Evolutionary conservation across 1,140 invertebrate genomes (phyloP).

Genomic region (Trichoplusia ni): DNA sequence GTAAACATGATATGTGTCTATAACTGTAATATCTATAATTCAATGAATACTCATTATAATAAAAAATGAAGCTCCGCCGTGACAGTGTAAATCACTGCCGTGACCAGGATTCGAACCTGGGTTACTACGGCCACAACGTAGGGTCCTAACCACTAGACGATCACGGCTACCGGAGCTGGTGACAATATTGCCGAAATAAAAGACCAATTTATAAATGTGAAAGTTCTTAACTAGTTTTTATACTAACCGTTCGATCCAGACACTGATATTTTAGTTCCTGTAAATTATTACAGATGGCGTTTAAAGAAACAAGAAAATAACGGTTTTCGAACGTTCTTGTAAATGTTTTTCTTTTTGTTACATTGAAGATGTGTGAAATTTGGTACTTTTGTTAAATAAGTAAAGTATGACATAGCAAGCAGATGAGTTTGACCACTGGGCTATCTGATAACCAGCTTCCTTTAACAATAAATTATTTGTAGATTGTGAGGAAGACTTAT

Average conservation of each 20-base stretch:
- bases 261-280: neutral
- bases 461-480: no score
- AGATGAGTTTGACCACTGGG: no score
- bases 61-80: conserved; percentile 66
- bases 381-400: no score
- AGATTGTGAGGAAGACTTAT: no score
- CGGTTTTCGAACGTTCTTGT: no score
- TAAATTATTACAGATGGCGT: conserved; percentile 22
- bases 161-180: conserved; percentile 71
- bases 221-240: conserved; percentile 4
- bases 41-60: no score
- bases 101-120: conserved; percentile 80
- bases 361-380: no score
- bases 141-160: conserved; percentile 76
- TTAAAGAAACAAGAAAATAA: neutral
- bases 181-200: conserved; percentile 85
- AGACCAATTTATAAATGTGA: neutral
- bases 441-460: no score
- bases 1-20: no score
- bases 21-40: no score
- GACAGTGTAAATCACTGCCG: conserved; percentile 74
- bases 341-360: no score
- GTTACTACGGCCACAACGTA: conserved; percentile 80
- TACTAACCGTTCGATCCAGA: neutral
- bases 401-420: no score